These are phyloP conservation scores for Corella eumyota DNA, from an alignment of 23 tunicate genomes.

Conservation along the genomic window DNA sequence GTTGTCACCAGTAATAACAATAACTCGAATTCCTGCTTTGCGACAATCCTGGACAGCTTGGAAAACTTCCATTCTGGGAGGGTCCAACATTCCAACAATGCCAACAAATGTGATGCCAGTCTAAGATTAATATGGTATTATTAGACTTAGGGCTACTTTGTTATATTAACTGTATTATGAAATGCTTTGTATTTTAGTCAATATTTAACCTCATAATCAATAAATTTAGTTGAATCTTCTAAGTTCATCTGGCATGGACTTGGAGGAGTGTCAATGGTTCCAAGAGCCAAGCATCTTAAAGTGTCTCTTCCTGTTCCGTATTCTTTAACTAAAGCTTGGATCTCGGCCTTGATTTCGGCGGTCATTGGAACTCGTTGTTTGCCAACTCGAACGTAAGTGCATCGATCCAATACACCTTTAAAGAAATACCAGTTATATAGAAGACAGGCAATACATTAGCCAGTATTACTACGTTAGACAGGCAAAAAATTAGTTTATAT, in stretches of 20 bases:
- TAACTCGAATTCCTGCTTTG: slow-evolving; percentile 95
- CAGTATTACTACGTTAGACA: no score
- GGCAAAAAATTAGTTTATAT: no score
- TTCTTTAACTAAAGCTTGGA: slow-evolving; percentile 60
- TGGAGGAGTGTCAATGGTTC: slow-evolving; percentile 89
- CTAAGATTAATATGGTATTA: slow-evolving; percentile 4
- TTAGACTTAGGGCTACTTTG: no score
- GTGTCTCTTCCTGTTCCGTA: slow-evolving; percentile 99
- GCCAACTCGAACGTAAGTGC: slow-evolving; percentile 91
- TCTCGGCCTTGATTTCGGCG: slow-evolving; percentile 63
- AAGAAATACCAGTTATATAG: not conserved
- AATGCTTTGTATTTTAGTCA: not conserved
- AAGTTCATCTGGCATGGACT: slow-evolving; percentile 73
- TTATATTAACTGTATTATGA: no score
- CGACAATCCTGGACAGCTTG: slow-evolving; percentile 96
- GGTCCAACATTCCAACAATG: slow-evolving; percentile 99
- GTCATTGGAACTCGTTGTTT: slow-evolving; percentile 83
- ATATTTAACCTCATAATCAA: slow-evolving; percentile 55
- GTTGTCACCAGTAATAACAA: slow-evolving; percentile 99
- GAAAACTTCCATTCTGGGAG: slow-evolving; percentile 93
- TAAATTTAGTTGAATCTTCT: slow-evolving; percentile 79
- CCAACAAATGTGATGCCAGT: slow-evolving; percentile 97
- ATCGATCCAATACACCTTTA: slow-evolving; percentile 87
- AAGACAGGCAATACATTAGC: not conserved
- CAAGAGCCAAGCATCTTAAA: slow-evolving; percentile 90